Evolutionary conservation across 2,113 vertebrate genomes (phyloP).

Genomic region (Scortum barcoo): DNA sequence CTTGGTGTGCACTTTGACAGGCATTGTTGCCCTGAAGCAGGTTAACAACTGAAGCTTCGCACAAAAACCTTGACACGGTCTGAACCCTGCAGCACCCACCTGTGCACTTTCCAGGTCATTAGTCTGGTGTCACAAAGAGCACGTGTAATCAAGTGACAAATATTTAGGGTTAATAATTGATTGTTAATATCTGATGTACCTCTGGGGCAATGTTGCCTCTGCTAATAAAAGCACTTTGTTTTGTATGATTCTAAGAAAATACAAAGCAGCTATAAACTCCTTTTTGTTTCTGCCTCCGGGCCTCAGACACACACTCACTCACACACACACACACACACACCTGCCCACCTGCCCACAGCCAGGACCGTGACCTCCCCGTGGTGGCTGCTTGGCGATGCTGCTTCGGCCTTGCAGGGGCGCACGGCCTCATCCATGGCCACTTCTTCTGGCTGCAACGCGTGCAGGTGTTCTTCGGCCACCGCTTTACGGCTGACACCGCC

Average conservation of each 20-base stretch:
- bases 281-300: background rate
- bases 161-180: slow-evolving; percentile 51
- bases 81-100: slow-evolving; percentile 3
- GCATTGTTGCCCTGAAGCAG: background rate
- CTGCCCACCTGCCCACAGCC: slow-evolving; percentile 92
- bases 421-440: slow-evolving; percentile 89
- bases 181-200: background rate
- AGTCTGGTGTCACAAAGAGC: slow-evolving; percentile 28
- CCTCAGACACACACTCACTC: background rate
- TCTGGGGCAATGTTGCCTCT: slow-evolving; percentile 10
- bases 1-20: background rate
- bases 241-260: background rate
- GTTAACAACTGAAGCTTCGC: slow-evolving; percentile 12
- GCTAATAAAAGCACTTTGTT: slow-evolving; percentile 3
- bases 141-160: slow-evolving; percentile 2
- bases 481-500: too few species aligned
- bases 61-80: background rate
- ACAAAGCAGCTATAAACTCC: background rate
- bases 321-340: slow-evolving; percentile 49
- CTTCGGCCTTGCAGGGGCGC: slow-evolving; percentile 77
- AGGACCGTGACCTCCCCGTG: slow-evolving; percentile 92
- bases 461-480: slow-evolving; percentile 89
- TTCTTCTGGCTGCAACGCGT: slow-evolving; percentile 93
- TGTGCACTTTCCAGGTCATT: slow-evolving; percentile 36
- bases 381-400: slow-evolving; percentile 82